These are phyloP conservation scores for Drosophila suboccidentalis DNA, from an alignment of 2,888 invertebrate genomes.

Conservation along the genomic window DNA sequence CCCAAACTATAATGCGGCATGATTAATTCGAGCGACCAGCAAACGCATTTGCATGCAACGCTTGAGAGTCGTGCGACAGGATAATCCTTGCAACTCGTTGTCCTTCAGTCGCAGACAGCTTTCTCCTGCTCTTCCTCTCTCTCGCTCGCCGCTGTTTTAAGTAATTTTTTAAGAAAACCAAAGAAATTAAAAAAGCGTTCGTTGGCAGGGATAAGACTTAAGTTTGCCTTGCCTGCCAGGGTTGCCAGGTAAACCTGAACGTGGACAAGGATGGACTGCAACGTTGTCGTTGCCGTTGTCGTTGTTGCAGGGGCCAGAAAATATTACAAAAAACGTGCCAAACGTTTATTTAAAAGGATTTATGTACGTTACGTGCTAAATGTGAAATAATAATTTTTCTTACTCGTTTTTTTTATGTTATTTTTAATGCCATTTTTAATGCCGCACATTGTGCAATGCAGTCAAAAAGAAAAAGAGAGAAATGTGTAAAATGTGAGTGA, in stretches of 20 bases:
- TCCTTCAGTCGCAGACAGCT: constrained; percentile 23
- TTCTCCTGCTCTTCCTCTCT: neutral
- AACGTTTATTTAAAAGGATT: constrained; percentile 83
- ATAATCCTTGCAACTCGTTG: constrained; percentile 66
- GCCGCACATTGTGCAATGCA: constrained; percentile 64
- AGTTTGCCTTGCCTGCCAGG: constrained; percentile 54
- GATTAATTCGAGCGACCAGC: constrained; percentile 72
- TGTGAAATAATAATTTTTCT: constrained; percentile 81
- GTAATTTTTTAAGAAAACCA: constrained; percentile 72
- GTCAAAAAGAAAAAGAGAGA: constrained; percentile 8
- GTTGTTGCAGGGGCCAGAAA: constrained; percentile 28
- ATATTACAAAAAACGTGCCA: constrained; percentile 82
- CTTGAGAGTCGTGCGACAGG: constrained; percentile 64
- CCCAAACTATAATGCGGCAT: constrained; percentile 51
- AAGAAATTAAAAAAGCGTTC: constrained; percentile 64
- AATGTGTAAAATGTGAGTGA: neutral
- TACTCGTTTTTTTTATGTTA: constrained; percentile 38
- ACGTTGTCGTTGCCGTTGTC: neutral
- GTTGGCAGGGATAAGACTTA: constrained; percentile 69
- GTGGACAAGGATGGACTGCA: constrained; percentile 50
- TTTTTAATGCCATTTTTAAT: constrained; percentile 66
- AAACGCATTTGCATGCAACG: constrained; percentile 63
- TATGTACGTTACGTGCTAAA: constrained; percentile 82
- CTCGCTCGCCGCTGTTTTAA: constrained; percentile 47
- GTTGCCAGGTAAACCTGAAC: constrained; percentile 18